Base-by-base conservation (phyloP, 2,888 invertebrate species). In the Synergus gifuensis region DNA sequence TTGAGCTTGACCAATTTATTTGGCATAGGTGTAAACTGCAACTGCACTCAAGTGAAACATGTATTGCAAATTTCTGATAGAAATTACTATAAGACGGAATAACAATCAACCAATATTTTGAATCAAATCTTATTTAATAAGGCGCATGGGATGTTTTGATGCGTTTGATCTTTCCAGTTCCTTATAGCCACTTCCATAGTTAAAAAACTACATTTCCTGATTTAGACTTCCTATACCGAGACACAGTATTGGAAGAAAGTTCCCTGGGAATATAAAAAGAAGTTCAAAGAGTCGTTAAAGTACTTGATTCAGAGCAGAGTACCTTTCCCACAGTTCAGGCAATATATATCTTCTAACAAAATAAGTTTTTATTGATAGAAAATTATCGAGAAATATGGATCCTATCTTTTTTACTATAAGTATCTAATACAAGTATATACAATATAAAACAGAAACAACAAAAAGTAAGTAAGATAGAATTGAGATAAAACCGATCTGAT, bases 351-450 rank as follows among this genome's bases (percentile, higher is more conserved):
- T 28, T 67, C 22, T 73, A 54, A 73, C 11, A 54, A 73, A 73
- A 40, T 54, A 73, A 40, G 54, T 73, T 73, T 54, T 73, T 73
- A 54, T 73, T 54, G 40, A 54, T 73, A 73, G 54, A 18, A 54
- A n/a, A 73, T 73, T 73, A 73, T 73, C 36, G 54, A 54, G 36
- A 49, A 49, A n/a, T 49, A 49, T 12, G n/a, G 49, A 49, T 49
- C 49, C 2, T n/a, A 49, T 49, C 7, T 49, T 2, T 28, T 28
- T 28, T 28, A 28, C 28, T 28, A 49, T n/a, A n/a, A 49, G 16
- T 49, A 49, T 49, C 14, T 49, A 7, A 49, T 49, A 46, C 14
- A 14, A 14, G 36, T 46, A n/a, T n/a, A n/a, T 54, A 7, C 8
- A n/a, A n/a, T 58, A 18, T 58, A 58, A 18, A 9, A 18, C n/a